Evolutionary conservation across 1,140 invertebrate genomes (phyloP), one percentile per base, ranked within the genome.

Genomic region (Pseudomyrmex sp.): DNA sequence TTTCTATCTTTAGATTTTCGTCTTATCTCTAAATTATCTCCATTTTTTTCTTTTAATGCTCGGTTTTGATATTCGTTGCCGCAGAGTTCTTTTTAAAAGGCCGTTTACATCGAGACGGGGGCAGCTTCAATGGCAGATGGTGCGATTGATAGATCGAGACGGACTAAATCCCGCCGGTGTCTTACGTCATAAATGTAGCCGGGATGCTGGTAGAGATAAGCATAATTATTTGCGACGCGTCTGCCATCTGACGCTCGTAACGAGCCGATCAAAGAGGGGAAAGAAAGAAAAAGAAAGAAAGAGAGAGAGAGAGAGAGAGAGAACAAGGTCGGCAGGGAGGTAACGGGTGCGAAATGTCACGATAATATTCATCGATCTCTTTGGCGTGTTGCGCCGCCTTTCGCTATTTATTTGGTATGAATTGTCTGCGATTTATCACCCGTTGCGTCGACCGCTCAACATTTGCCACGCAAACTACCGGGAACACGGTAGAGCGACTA

Each of bases 181-280:
- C 50, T 76, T 61, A 74, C 62, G 54, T 84, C 83, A 84, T 85
- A 85, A 84, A 84, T 52, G 18, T 56, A 56, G 46, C 23, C 66
- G 59, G 61, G 73, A 85, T 56, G 68, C 69, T 62, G 75, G 70
- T 35, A 35, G 35, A 35, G 35, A 35, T 35, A 80, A 68, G 72
- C 46, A 75, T 86, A 74, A 87, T 87, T 84, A 85, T 87, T 85
- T 70, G 52, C 48, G 72, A 54, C 61, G 77, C 83, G 68, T 76
- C 61, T 73, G 48, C 83, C 85, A 87, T 62, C 85, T 87, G 75
- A 75, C 83, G 83, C 77, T 83, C 63, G 50, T 84, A 79, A 84
- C 75, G 72, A 82, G 77, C 48, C 48, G 66, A 80, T 72, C 66
- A 61, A 72, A 26, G 48, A 23, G 50, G 61, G 50, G 62, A 44